Base-by-base conservation (phyloP, 2,113 vertebrate species). In the human region DNA sequence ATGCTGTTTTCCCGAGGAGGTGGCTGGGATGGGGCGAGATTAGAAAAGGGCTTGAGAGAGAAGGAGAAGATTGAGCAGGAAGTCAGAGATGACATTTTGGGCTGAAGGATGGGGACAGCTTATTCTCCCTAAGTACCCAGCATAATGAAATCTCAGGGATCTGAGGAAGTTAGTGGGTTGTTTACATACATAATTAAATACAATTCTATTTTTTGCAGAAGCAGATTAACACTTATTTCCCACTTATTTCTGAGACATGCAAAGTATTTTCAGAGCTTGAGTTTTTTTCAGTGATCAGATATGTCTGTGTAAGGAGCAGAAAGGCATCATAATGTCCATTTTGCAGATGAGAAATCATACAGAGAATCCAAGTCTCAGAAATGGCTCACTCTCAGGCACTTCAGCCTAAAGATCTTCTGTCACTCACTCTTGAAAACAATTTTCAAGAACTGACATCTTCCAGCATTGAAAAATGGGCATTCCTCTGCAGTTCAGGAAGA, bases 171-270 rank as follows among this genome's bases (percentile, higher is more conserved):
- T 2, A 2, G 38, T 16, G 45, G 11, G 13, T 11, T 32, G 55
- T 68, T 95, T n/a, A 45, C 30, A 91, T 79, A 75, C 66, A 90
- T 73, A 84, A 84, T 70, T 90, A 72, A 91, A 45, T 48, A 85
- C 55, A 50, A 48, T 27, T 88, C 80, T 72, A 9, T 52, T 92
- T 92, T 96, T 92, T 66, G 45, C 20, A 73, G 38, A 22, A 87
- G 59, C 55, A 38, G 1, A 7, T 64, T 32, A 22, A 45, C 30
- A 68, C 12, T 72, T 30, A 18, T 35, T 85, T 93, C 52, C 52
- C 48, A 52, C 38, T 93, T 27, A 40, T 84, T 87, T 90, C 68
- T 57, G 80, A 92, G 68, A 59, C 32, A 43, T 27, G 27, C 16
- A 50, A 59, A 90, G 61, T 12, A 40, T 30, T 80, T 82, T 66